A percentile compares a stretch with the other conserved stretches of the same genome.
phyloP scores from a whole-genome alignment of 1,140 invertebrate genomes.

The Rhagoletis pomonella region DNA sequence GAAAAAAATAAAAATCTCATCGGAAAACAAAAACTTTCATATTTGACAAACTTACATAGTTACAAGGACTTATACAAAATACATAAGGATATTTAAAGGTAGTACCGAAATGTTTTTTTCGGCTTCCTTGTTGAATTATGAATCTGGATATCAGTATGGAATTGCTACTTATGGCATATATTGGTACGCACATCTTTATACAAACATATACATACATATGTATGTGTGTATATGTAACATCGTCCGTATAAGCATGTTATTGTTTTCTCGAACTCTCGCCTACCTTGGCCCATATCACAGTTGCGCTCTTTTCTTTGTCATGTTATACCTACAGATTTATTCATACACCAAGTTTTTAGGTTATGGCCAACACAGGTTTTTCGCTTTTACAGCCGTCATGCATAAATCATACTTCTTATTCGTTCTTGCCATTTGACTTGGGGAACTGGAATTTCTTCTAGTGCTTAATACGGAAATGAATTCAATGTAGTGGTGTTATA shows the following conservation, averaged over 20 bases:
- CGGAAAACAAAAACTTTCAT: constrained; percentile 8
- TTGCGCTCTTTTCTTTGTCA: neutral
- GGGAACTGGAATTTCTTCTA: too few relatives aligned
- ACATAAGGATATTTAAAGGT: neutral
- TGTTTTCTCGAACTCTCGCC: too few relatives aligned
- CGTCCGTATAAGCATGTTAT: too few relatives aligned
- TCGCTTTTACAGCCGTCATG: constrained; percentile 23
- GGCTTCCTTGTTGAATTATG: neutral
- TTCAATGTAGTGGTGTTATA: too few relatives aligned
- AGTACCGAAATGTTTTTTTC: neutral
- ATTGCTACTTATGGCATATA: neutral
- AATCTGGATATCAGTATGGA: neutral
- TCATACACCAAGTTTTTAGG: neutral
- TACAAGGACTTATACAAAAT: neutral
- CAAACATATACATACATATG: neutral
- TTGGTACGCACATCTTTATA: too few relatives aligned
- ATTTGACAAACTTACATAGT: constrained; percentile 31
- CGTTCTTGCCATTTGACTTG: constrained; percentile 31
- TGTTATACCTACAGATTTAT: neutral
- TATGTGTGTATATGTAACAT: neutral
- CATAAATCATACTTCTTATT: constrained; percentile 46
- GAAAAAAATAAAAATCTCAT: neutral
- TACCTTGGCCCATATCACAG: neutral
- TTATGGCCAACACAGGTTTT: constrained; percentile 7
- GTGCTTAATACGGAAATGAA: too few relatives aligned